Evolutionary conservation across 2,797 vertebrate species (phyloP), one percentile per base, ranked within the genome.

Genomic region (Microchirus variegatus): DNA sequence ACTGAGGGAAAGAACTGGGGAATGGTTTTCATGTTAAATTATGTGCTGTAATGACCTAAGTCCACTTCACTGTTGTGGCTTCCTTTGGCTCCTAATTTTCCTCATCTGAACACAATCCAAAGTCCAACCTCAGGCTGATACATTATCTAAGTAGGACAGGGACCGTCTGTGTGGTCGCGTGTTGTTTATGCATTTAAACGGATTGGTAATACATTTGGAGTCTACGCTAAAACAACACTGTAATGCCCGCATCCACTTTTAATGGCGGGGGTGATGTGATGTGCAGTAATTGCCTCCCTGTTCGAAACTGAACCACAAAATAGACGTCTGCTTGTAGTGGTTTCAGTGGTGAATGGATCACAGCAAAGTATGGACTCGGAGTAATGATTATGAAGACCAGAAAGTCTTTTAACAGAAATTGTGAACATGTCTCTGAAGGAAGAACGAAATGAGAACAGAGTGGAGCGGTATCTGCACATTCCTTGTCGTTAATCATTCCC

Each of bases 31-130:
- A 26, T 26, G 26, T 26, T 26, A 26, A 26, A 26, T 26, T 26
- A 26, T 5, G 5, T n/a, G n/a, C n/a, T n/a, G n/a, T n/a, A n/a
- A n/a, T n/a, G n/a, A n/a, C n/a, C n/a, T n/a, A n/a, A n/a, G n/a
- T n/a, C n/a, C n/a, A n/a, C n/a, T n/a, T n/a, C n/a, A n/a, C n/a
- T n/a, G n/a, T n/a, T n/a, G n/a, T n/a, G n/a, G n/a, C n/a, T n/a
- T n/a, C n/a, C n/a, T n/a, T n/a, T n/a, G n/a, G n/a, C n/a, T n/a
- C 26, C n/a, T 22, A 26, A 5, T 46, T 57, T 10, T 52, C 14
- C n/a, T 22, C 31, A 48, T 63, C 15, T 49, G 19, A 38, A 43
- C 10, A 31, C 54, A 50, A 56, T 22, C 50, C 50, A 41, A 43
- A 64, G 59, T 59, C 18, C 13, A 15, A 31, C 31, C 2, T 51